These are phyloP conservation scores for Phoenicopterus ruber DNA, from an alignment of 2,113 vertebrate genomes.

Conservation along the genomic window DNA sequence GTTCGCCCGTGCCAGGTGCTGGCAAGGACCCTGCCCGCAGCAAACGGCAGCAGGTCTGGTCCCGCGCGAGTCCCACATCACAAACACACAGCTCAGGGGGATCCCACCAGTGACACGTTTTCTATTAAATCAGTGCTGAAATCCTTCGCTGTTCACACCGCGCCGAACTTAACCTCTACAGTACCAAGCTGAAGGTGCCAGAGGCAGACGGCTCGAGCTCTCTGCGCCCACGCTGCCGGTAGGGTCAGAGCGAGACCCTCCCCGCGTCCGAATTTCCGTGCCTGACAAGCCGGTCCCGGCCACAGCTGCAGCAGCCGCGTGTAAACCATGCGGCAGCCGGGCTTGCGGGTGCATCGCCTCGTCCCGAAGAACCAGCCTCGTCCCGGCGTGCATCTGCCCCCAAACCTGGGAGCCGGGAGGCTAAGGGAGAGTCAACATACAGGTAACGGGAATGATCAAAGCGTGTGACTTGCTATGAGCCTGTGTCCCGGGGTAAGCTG, in stretches of 20 bases:
- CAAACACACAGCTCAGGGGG: not conserved
- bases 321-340: not conserved
- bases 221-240: not conserved
- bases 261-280: accelerated
- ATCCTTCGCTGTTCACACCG: not conserved
- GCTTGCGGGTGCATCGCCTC: not conserved
- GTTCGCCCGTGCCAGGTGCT: not conserved
- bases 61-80: not conserved
- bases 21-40: not conserved
- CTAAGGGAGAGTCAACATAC: not conserved
- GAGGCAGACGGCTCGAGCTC: not conserved
- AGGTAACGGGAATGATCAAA: not conserved
- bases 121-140: too few relatives aligned
- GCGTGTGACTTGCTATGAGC: not conserved
- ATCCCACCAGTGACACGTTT: accelerated
- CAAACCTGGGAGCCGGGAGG: too few relatives aligned
- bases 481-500: not conserved
- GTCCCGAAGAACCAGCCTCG: accelerated
- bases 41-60: not conserved
- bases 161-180: accelerated
- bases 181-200: not conserved
- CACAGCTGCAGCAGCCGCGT: accelerated
- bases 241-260: not conserved
- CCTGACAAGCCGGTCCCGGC: not conserved
- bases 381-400: accelerated